Conservation (phyloP, 2,797 vertebrate genomes). For the Poeciliopsis presidionis region DNA sequence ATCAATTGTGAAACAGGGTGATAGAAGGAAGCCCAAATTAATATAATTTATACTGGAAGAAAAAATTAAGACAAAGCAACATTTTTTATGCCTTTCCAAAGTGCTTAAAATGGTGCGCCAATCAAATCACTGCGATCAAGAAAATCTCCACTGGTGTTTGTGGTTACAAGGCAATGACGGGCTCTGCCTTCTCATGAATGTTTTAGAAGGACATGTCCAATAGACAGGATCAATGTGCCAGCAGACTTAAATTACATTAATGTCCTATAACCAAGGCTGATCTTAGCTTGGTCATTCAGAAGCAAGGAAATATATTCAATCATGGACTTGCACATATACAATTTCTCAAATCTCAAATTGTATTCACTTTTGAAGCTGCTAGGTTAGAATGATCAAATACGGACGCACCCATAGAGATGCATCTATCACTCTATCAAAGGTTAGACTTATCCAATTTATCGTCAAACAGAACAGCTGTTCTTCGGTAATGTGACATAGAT, state of each 20-base stretch:
- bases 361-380: not conserved
- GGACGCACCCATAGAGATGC: not conserved
- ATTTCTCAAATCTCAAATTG: not conserved
- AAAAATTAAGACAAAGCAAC: not conserved
- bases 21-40: not conserved
- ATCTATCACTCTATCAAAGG: not conserved
- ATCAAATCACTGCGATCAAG: conserved; percentile 38
- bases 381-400: not conserved
- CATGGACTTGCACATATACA: conserved; percentile 18
- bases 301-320: conserved; percentile 26
- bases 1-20: not conserved
- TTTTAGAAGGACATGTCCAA: conserved; percentile 61
- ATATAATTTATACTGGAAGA: not conserved
- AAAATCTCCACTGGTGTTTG: conserved; percentile 45
- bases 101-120: conserved; percentile 7
- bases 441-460: not conserved
- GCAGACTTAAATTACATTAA: conserved; percentile 63
- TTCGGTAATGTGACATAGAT: too few relatives aligned
- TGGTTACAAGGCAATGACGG: conserved; percentile 44
- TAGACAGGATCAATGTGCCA: conserved; percentile 54
- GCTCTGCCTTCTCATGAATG: conserved; percentile 58
- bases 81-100: not conserved
- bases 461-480: not conserved
- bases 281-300: conserved; percentile 30
- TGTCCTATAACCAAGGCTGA: conserved; percentile 56